Evolutionary conservation across 2,888 invertebrate species (phyloP), one percentile per base, ranked within the genome.

Genomic region (Drosophila yooni): DNA sequence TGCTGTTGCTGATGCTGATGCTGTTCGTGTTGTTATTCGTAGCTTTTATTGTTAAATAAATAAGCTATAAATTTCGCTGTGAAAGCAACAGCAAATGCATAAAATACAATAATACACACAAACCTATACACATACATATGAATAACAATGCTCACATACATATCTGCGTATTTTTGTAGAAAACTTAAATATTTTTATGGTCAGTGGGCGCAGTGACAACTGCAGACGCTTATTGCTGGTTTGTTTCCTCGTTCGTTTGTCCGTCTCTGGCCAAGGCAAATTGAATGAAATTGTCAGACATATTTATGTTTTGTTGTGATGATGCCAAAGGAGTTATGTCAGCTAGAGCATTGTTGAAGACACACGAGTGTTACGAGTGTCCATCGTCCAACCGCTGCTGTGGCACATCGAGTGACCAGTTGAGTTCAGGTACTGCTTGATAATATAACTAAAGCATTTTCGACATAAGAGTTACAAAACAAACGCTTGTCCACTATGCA

Each of bases 1-100:
- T 69, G 46, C 21, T 54, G 57, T 25, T 62, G 69, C 38, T 70
- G 76, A 58, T 72, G 76, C 65, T 70, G 70, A 68, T 67, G 72
- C 54, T 58, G 58, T 46, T 70, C 65, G 38, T 70, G 54, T 34
- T 73, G 72, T 64, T 66, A 63, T 65, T 58, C 70, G 66, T 73
- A 70, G 66, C 57, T 81, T 80, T 88, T 82, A 80, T 88, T 89
- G 85, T 82, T 82, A 82, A 85, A 85, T 87, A 87, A 89, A 89
- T 87, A 89, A 87, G 85, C 85, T 88, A 89, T 87, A 89, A 89
- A 84, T 89, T 86, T 80, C 86, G 73, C 66, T 70, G 79, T 74
- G 79, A 74, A 74, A 76, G 85, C 83, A 83, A 67, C 68, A 74
- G 64, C 54, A 74, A 79, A 62, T 65, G 70, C 79, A 79, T 78